Base-by-base conservation (phyloP, 2,797 vertebrate species). In the Squalus acanthias region DNA sequence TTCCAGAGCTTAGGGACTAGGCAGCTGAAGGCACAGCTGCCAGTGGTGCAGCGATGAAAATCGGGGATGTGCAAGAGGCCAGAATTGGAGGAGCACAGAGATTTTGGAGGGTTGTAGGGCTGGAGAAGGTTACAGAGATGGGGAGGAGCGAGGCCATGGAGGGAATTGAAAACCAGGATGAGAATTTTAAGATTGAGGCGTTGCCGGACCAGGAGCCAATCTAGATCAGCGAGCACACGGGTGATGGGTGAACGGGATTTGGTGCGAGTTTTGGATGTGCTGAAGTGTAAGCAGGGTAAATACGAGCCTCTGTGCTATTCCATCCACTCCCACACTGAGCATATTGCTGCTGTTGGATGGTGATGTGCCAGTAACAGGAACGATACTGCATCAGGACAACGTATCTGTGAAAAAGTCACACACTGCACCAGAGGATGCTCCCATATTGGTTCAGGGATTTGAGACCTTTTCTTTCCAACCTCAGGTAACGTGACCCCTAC, bases 401-500 rank as follows among this genome's bases (percentile, higher is more conserved):
- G 17, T 67, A 10, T 67, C n/a, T 39, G 17, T 39, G 87, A 89
- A 17, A 9, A 46, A 9, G 15, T 8, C 0, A 17, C n/a, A 17
- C 60, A 92, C 60, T 17, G 17, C 5, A 39, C 33, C 60, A 63
- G 63, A 1, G n/a, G 65, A 89, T 72, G 46, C n/a, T 26, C 46
- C 85, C 57, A 26, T n/a, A 53, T 24, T 26, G 4, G 6, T 70
- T 63, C 53, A 10, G 46, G 17, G 96, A n/a, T 94, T 67, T 57
- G 57, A 88, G 12, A 6, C 50, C 15, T 57, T 74, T 74, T 60
- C 26, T 95, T 57, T 60, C 67, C 46, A n/a, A 46, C 50, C 29
- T 57, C 97, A 99, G 99, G 99, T 97, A 98, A 98, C 88, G 99
- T 99, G 97, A 98, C 98, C 97, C 98, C 98, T 97, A 99, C 98